These are phyloP conservation scores for Cantharis nigra DNA, from an alignment of 2,888 invertebrate species.

Conservation along the genomic window DNA sequence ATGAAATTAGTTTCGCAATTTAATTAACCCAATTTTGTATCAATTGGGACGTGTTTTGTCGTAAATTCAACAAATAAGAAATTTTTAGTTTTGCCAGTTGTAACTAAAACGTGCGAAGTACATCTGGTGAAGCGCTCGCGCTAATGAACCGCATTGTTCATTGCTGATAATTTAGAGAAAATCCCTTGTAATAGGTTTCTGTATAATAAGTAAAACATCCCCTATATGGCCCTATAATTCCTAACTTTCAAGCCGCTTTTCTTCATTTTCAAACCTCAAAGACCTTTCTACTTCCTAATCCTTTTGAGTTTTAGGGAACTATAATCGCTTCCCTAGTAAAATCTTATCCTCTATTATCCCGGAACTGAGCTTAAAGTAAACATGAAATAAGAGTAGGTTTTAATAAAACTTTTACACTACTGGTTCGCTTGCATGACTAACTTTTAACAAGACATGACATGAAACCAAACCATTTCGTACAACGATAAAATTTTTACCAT, in stretches of 20 bases:
- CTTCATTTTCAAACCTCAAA: constrained; percentile 23
- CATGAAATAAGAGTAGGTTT: constrained; percentile 18
- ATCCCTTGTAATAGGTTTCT: constrained; percentile 30
- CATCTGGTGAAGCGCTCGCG: constrained; percentile 13
- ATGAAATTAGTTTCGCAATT: neutral
- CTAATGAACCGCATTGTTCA: constrained; percentile 22
- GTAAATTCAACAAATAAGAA: constrained; percentile 14
- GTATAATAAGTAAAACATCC: constrained; percentile 24
- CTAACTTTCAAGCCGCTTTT: constrained; percentile 20
- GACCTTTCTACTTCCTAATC: constrained; percentile 23
- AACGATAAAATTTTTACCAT: neutral
- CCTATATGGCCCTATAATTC: constrained; percentile 19
- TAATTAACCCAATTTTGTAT: neutral
- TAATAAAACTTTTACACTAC: constrained; percentile 18
- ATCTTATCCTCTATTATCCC: constrained; percentile 21
- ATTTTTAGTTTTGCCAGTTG: constrained; percentile 8
- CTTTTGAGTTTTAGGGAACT: constrained; percentile 23
- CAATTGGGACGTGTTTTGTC: constrained; percentile 12
- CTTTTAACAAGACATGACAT: neutral
- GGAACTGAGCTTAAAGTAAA: constrained; percentile 15
- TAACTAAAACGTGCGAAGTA: constrained; percentile 16
- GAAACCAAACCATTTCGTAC: neutral
- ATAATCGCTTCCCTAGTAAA: constrained; percentile 17
- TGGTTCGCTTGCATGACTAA: constrained; percentile 14
- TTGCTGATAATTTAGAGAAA: constrained; percentile 25